These are phyloP conservation scores for Cynopterus brachyotis DNA, from an alignment of 2,113 vertebrate species.

Conservation along the genomic window DNA sequence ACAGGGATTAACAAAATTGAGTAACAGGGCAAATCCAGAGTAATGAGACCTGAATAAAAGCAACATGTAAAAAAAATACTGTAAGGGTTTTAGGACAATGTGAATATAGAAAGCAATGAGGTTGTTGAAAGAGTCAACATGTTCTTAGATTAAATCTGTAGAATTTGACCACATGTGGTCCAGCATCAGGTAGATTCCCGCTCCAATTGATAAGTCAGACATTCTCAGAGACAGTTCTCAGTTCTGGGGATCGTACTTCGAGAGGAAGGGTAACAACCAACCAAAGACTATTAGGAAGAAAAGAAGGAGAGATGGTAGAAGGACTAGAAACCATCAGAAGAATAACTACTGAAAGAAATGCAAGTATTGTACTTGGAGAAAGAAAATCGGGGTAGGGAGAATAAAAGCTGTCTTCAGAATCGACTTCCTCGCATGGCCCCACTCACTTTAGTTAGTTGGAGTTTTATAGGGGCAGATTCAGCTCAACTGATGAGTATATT, in stretches of 20 bases:
- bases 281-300: neutral
- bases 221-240: neutral
- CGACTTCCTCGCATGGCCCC: neutral
- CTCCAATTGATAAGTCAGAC: rapidly evolving
- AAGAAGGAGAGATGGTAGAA: neutral
- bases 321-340: neutral
- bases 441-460: neutral
- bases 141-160: neutral
- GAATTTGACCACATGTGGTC: neutral
- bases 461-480: neutral
- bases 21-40: neutral
- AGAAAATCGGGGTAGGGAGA: neutral
- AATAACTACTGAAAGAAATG: neutral
- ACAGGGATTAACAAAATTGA: neutral
- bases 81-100: neutral
- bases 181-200: neutral
- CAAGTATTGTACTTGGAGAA: neutral
- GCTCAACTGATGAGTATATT: too few relatives aligned
- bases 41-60: neutral
- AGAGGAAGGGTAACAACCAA: neutral
- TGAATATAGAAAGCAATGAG: neutral
- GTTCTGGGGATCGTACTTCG: neutral
- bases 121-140: neutral
- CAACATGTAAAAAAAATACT: neutral
- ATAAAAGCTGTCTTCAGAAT: neutral